phyloP scores from a whole-genome alignment of 1,140 invertebrate genomes.

The Drosophila kohkoa region DNA sequence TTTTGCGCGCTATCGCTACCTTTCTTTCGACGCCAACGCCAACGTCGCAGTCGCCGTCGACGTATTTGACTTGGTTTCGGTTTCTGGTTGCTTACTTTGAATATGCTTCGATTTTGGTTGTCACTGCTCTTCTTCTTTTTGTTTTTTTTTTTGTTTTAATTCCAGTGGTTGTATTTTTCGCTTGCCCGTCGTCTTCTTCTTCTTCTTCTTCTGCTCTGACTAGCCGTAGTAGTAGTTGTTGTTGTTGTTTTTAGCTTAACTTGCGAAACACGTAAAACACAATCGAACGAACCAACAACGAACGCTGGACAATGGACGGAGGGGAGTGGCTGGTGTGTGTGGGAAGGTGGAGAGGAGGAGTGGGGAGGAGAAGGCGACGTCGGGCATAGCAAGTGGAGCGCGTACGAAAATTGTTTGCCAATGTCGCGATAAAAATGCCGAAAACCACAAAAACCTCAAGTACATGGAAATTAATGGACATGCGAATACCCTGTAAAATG shows the following conservation, averaged over 20 bases:
- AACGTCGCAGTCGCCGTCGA: neutral
- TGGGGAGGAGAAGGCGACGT: constrained; percentile 30
- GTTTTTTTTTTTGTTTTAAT: constrained; percentile 75
- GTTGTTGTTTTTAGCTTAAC: constrained; percentile 59
- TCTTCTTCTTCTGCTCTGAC: neutral
- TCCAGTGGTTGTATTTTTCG: constrained; percentile 36
- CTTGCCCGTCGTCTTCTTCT: neutral
- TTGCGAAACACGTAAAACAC: constrained; percentile 75
- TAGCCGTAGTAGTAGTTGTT: too few species aligned
- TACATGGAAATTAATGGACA: neutral
- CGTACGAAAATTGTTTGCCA: constrained; percentile 74
- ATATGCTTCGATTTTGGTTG: constrained; percentile 13
- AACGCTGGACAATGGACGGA: constrained; percentile 15
- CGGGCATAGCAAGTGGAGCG: constrained; percentile 78
- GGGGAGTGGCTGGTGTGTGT: constrained; percentile 1
- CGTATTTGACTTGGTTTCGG: neutral
- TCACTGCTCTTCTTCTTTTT: constrained; percentile 42
- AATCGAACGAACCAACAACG: constrained; percentile 18
- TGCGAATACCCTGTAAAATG: constrained; percentile 15
- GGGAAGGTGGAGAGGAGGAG: neutral
- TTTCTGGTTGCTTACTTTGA: constrained; percentile 17
- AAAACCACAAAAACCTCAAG: constrained; percentile 32
- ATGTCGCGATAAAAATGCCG: constrained; percentile 71
- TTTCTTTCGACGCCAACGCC: constrained; percentile 1
- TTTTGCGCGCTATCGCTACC: neutral